These are phyloP conservation scores for Periparus ater DNA, from an alignment of 2,797 vertebrate genomes.

Conservation along the genomic window DNA sequence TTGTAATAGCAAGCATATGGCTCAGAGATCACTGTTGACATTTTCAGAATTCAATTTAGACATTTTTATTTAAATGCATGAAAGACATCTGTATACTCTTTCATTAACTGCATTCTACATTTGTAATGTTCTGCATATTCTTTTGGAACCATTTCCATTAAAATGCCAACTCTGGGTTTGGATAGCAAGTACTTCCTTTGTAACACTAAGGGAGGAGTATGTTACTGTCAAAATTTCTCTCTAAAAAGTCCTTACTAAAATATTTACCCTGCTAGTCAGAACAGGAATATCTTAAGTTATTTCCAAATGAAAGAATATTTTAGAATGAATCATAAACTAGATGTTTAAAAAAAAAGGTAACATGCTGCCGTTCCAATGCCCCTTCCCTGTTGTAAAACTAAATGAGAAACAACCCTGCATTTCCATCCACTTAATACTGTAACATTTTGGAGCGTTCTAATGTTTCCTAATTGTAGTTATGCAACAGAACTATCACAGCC, in stretches of 20 bases:
- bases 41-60: slow-evolving; percentile 52
- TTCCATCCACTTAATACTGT: slow-evolving; percentile 7
- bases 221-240: slow-evolving; percentile 49
- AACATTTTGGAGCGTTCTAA: slow-evolving; percentile 24
- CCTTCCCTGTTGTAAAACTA: slow-evolving; percentile 29
- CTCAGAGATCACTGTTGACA: not conserved
- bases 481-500: slow-evolving; percentile 32
- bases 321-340: slow-evolving; percentile 40
- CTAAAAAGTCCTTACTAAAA: slow-evolving; percentile 48
- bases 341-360: slow-evolving; percentile 42
- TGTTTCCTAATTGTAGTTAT: slow-evolving; percentile 37
- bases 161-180: not conserved
- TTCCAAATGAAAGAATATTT: slow-evolving; percentile 60
- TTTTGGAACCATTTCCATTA: slow-evolving; percentile 30
- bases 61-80: slow-evolving; percentile 58
- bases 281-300: slow-evolving; percentile 54
- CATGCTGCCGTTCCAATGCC: not conserved
- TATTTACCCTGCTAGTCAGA: slow-evolving; percentile 58
- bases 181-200: slow-evolving; percentile 47
- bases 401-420: not conserved
- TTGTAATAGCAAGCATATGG: slow-evolving; percentile 24
- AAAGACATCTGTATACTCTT: slow-evolving; percentile 51
- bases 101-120: slow-evolving; percentile 56
- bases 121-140: slow-evolving; percentile 41
- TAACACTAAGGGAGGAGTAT: slow-evolving; percentile 36